Conservation (phyloP, 2,113 vertebrate species). For the Sinocyclocheilus anophthalmus region DNA sequence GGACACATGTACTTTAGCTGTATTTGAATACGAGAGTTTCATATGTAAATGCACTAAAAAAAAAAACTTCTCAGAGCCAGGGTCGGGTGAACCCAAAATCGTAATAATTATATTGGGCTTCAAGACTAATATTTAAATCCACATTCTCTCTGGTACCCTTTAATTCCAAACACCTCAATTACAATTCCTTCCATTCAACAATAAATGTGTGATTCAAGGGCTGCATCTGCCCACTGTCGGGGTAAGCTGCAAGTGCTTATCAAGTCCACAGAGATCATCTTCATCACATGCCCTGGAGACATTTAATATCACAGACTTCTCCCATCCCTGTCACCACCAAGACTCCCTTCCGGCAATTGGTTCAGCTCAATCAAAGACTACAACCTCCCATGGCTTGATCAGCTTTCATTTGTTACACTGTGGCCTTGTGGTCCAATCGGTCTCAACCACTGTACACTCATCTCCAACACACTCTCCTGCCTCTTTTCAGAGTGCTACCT, state of each 20-base stretch:
- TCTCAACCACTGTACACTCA: slow-evolving; percentile 9
- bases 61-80: not conserved
- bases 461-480: not conserved
- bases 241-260: slow-evolving; percentile 5
- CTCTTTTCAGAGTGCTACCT: slow-evolving; percentile 14
- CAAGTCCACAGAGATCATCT: slow-evolving; percentile 31
- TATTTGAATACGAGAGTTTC: not conserved
- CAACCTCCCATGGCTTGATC: slow-evolving; percentile 39
- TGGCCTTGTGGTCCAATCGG: slow-evolving; percentile 37
- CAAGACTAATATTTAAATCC: too few species aligned
- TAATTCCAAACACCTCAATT: not conserved
- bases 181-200: not conserved
- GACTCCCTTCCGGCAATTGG: slow-evolving; percentile 19
- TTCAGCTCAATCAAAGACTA: slow-evolving; percentile 36
- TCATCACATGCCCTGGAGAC: slow-evolving; percentile 40
- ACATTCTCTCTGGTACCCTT: not conserved
- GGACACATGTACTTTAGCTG: not conserved
- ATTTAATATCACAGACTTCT: slow-evolving; percentile 42
- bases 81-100: not conserved
- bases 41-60: not conserved
- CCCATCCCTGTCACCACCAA: slow-evolving; percentile 32
- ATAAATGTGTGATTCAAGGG: not conserved
- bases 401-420: slow-evolving; percentile 40
- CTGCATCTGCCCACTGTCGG: not conserved
- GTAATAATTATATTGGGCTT: not conserved